Conservation (phyloP, 2,888 invertebrate species). For the Chymomyza fuscimana region DNA sequence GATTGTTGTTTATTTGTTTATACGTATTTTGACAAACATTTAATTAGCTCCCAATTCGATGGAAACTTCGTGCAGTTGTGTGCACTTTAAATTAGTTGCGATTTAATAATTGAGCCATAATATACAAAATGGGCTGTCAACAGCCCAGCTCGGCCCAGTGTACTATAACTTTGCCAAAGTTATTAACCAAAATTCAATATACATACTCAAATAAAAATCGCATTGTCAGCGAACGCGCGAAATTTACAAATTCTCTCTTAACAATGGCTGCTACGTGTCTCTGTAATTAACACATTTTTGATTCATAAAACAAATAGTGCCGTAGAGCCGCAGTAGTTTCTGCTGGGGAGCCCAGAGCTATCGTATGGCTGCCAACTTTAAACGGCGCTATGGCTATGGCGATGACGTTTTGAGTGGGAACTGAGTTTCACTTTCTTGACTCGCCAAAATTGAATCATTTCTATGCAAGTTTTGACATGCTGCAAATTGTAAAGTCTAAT, state of each 20-base stretch:
- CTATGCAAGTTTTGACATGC: background rate
- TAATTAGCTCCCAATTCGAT: conserved; percentile 23
- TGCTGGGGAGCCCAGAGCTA: conserved; percentile 1
- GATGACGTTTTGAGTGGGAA: background rate
- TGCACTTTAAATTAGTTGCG: conserved; percentile 61
- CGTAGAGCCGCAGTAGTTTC: conserved; percentile 11
- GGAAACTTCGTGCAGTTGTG: conserved; percentile 26
- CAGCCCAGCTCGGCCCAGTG: conserved; percentile 16
- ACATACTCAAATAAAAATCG: conserved; percentile 29
- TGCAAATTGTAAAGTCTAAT: background rate
- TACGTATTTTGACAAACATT: conserved; percentile 9
- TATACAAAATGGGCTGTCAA: conserved; percentile 42
- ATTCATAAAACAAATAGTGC: conserved; percentile 54
- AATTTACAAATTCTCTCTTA: conserved; percentile 42
- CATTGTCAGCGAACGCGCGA: conserved; percentile 44
- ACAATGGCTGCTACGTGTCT: conserved; percentile 50
- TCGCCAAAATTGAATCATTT: conserved; percentile 50
- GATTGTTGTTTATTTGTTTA: conserved; percentile 29
- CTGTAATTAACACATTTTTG: conserved; percentile 65
- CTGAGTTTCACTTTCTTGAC: conserved; percentile 58
- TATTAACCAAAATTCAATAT: conserved; percentile 46
- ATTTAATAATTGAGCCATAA: conserved; percentile 69
- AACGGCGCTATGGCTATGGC: background rate
- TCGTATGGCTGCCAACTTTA: background rate
- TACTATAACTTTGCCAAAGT: conserved; percentile 44